Evolutionary conservation across 2,888 invertebrate genomes (phyloP).

Genomic region (Xestoiulus laeticollis): DNA sequence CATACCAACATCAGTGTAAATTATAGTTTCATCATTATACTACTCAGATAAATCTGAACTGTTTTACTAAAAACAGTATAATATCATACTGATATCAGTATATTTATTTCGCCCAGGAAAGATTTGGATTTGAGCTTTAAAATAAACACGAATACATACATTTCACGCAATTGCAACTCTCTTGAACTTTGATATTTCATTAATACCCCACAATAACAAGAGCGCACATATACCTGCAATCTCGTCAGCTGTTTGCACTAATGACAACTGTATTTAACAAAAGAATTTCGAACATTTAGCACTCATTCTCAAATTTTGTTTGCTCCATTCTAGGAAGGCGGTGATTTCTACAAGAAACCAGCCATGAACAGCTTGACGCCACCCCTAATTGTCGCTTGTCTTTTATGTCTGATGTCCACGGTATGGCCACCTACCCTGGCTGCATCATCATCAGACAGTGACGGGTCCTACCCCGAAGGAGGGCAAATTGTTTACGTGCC

Average conservation of each 20-base stretch:
- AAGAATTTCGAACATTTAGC: not conserved
- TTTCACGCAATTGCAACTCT: not conserved
- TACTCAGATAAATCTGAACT: too few relatives aligned
- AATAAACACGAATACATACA: too few relatives aligned
- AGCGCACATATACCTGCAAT: not conserved
- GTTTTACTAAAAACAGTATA: too few relatives aligned
- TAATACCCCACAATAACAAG: not conserved
- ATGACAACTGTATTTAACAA: not conserved
- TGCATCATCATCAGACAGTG: not conserved
- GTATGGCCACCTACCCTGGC: not conserved
- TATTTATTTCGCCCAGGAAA: too few relatives aligned
- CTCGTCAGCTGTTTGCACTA: not conserved
- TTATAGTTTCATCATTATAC: too few relatives aligned
- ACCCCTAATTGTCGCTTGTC: not conserved
- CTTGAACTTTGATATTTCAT: not conserved
- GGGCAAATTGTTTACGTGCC: constrained; percentile 48
- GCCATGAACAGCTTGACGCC: constrained; percentile 39
- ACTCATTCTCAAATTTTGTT: not conserved
- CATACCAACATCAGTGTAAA: too few relatives aligned
- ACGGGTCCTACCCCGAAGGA: not conserved
- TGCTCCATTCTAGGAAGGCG: not conserved
- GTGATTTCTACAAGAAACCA: not conserved
- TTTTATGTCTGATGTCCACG: constrained; percentile 15
- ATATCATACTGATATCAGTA: too few relatives aligned
- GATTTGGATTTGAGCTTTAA: too few relatives aligned